phyloP scores from a whole-genome alignment of 2,888 invertebrate species.

The Omphaloscelis lunosa region DNA sequence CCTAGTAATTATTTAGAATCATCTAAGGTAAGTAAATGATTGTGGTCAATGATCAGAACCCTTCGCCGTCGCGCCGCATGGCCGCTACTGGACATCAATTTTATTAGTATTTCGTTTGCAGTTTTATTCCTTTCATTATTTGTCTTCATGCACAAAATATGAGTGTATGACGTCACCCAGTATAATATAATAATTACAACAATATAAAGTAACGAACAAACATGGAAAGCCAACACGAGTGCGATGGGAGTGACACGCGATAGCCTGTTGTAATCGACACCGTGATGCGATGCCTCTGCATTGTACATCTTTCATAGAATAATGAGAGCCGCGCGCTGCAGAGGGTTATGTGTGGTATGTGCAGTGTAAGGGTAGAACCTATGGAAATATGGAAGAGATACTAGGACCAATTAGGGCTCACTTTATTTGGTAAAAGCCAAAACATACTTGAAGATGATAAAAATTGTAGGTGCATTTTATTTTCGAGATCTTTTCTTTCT shows the following conservation, averaged over 20 bases:
- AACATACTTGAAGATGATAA: neutral
- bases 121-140: neutral
- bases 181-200: slow-evolving; percentile 74
- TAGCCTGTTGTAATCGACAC: slow-evolving; percentile 84
- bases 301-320: slow-evolving; percentile 81
- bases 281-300: slow-evolving; percentile 80
- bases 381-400: neutral
- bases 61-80: too few relatives aligned
- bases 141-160: neutral
- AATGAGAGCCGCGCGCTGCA: slow-evolving; percentile 40
- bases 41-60: too few relatives aligned
- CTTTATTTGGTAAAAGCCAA: neutral
- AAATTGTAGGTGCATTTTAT: neutral
- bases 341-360: slow-evolving; percentile 21
- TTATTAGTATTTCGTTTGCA: neutral
- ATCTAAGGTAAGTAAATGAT: too few relatives aligned
- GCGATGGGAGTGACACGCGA: slow-evolving; percentile 79
- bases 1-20: too few relatives aligned
- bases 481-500: neutral
- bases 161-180: slow-evolving; percentile 26
- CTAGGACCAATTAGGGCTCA: neutral
- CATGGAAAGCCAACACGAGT: slow-evolving; percentile 79
- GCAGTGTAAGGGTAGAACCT: neutral
- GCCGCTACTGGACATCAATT: neutral
- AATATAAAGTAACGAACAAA: slow-evolving; percentile 76